phyloP scores from a whole-genome alignment of 2,888 invertebrate species.

The Caenorhabditis sp. region DNA sequence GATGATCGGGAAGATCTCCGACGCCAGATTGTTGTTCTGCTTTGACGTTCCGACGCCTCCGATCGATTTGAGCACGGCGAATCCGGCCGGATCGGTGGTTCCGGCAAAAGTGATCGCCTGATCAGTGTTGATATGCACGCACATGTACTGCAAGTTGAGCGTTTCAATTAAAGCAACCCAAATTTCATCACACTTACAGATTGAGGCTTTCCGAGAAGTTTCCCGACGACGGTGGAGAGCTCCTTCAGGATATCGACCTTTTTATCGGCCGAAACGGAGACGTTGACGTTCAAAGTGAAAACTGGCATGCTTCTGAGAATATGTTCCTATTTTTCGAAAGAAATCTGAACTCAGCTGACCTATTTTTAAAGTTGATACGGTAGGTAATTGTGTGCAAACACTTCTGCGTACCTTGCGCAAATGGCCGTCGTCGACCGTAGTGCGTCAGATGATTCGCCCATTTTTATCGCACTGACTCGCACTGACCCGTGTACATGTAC shows the following conservation, averaged over 20 bases:
- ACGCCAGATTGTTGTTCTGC: constrained; percentile 57
- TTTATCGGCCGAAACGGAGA: constrained; percentile 47
- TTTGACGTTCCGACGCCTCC: constrained; percentile 60
- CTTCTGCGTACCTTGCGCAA: constrained; percentile 22
- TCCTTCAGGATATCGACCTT: constrained; percentile 54
- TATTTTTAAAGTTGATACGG: constrained; percentile 21
- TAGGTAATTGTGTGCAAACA: constrained; percentile 40
- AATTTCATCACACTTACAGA: constrained; percentile 50
- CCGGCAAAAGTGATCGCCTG: constrained; percentile 64
- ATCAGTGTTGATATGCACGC: constrained; percentile 62
- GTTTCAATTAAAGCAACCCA: background rate
- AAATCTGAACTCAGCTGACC: background rate
- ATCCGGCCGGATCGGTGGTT: constrained; percentile 60
- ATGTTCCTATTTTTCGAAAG: background rate
- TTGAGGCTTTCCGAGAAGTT: constrained; percentile 67
- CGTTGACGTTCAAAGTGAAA: constrained; percentile 55
- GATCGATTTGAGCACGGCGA: constrained; percentile 63
- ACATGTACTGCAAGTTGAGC: constrained; percentile 63
- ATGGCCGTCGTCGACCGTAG: constrained; percentile 36
- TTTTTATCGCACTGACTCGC: too few relatives aligned
- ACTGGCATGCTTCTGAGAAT: constrained; percentile 56
- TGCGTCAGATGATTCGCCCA: constrained; percentile 35
- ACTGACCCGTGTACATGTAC: too few relatives aligned
- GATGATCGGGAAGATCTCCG: constrained; percentile 62
- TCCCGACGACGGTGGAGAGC: constrained; percentile 60